Evolutionary conservation across 2,113 vertebrate species (phyloP).

Genomic region (Nothoprocta perdicaria): DNA sequence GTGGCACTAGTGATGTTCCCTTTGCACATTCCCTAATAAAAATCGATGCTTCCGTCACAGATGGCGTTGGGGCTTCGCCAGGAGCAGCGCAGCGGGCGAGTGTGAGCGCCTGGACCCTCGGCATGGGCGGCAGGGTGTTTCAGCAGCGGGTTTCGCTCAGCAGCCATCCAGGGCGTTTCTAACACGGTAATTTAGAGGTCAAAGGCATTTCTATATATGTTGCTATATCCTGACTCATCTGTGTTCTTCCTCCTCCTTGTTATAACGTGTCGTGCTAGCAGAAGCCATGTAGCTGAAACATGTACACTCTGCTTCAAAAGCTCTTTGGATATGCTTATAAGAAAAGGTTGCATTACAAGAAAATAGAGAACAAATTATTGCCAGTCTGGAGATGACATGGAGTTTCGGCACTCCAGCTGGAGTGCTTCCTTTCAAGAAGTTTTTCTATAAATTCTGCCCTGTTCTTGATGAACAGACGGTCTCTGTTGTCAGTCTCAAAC

Average conservation of each 20-base stretch:
- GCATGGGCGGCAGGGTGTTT: background rate
- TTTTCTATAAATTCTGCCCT: slow-evolving; percentile 18
- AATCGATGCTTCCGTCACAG: background rate
- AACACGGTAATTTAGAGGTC: background rate
- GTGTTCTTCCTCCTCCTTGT: background rate
- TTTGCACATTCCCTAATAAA: background rate
- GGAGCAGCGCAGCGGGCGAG: accelerated
- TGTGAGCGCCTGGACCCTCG: background rate
- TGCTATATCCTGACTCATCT: background rate
- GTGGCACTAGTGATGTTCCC: background rate
- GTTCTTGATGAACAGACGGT: background rate
- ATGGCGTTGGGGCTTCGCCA: background rate
- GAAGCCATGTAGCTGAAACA: background rate
- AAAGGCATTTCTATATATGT: background rate
- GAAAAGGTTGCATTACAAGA: background rate
- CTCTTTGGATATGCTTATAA: slow-evolving; percentile 3
- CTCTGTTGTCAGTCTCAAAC: slow-evolving; percentile 21
- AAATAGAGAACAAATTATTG: slow-evolving; percentile 23
- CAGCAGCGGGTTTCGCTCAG: background rate
- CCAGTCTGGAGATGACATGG: background rate
- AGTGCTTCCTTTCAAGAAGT: slow-evolving; percentile 18
- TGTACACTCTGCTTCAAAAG: background rate
- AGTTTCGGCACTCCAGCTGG: slow-evolving; percentile 26
- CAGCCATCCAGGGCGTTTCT: background rate
- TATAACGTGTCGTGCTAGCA: background rate